These are phyloP conservation scores for Phaethornis superciliosus DNA, from an alignment of 2,113 vertebrate genomes.

Conservation along the genomic window DNA sequence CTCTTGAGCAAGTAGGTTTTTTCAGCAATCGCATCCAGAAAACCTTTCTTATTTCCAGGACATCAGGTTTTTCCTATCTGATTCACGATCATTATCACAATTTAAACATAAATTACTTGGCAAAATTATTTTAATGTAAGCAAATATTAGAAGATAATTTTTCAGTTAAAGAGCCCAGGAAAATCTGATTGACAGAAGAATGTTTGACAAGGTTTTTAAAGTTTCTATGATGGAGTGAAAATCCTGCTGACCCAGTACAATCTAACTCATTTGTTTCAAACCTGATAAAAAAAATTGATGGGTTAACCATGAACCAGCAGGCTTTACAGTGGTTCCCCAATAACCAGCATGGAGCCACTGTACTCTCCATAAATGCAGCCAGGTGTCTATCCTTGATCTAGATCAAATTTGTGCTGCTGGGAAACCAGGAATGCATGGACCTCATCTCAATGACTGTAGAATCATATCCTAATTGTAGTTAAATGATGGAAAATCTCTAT, in stretches of 20 bases:
- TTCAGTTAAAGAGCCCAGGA: not conserved
- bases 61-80: not conserved
- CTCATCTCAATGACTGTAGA: not conserved
- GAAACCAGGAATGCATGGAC: not conserved
- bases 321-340: not conserved
- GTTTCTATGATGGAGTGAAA: not conserved
- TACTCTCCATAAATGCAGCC: not conserved
- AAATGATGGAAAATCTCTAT: not conserved
- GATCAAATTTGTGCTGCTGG: not conserved
- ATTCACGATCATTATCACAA: constrained; percentile 21
- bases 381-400: not conserved
- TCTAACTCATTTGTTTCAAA: not conserved
- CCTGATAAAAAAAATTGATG: not conserved
- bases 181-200: not conserved
- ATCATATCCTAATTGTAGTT: not conserved
- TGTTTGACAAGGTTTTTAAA: not conserved
- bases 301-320: not conserved
- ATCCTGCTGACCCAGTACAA: not conserved
- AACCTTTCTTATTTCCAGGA: not conserved
- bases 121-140: constrained; percentile 19
- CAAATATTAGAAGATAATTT: not conserved
- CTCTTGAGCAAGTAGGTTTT: constrained; percentile 44
- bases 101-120: constrained; percentile 32
- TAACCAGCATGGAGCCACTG: not conserved
- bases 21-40: not conserved